A percentile compares a stretch with the other conserved stretches of the same genome.
phyloP scores from a whole-genome alignment of 2,113 vertebrate species.

The Poeciliopsis turrubarensis region DNA sequence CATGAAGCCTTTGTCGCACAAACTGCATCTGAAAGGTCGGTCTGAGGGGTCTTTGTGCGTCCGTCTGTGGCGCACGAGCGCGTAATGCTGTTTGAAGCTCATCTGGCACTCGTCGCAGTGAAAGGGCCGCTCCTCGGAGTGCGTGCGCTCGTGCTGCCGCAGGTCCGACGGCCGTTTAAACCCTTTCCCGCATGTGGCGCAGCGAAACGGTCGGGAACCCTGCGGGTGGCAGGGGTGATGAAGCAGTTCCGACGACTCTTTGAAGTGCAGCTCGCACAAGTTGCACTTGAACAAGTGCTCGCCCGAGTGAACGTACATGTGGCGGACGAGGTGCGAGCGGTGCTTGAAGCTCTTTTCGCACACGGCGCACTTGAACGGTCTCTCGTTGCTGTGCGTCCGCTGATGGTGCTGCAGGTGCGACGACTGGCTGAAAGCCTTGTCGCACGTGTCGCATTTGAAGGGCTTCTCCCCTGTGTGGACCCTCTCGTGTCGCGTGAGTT shows the following conservation, averaged over 20 bases:
- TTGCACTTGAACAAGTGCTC: constrained; percentile 97
- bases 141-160: constrained; percentile 93
- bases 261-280: constrained; percentile 94
- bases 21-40: constrained; percentile 90
- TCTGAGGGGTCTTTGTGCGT: constrained; percentile 88
- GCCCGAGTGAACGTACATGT: constrained; percentile 96
- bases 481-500: constrained; percentile 92
- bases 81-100: constrained; percentile 98
- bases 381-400: constrained; percentile 94
- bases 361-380: constrained; percentile 95
- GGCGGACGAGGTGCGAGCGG: constrained; percentile 95
- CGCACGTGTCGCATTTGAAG: constrained; percentile 94
- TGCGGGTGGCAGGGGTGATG: constrained; percentile 96
- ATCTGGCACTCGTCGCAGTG: constrained; percentile 98
- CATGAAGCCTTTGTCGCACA: constrained; percentile 96
- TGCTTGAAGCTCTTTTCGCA: constrained; percentile 99
- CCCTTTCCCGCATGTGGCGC: constrained; percentile 91
- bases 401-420: constrained; percentile 98
- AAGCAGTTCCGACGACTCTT: constrained; percentile 93
- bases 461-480: constrained; percentile 98
- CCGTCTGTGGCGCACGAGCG: constrained; percentile 91
- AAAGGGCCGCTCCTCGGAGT: constrained; percentile 97
- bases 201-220: constrained; percentile 93
- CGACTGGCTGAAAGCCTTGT: constrained; percentile 98
- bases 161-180: constrained; percentile 96